These are phyloP conservation scores for Lampropteryx suffumata DNA, from an alignment of 2,888 invertebrate species.

Conservation along the genomic window DNA sequence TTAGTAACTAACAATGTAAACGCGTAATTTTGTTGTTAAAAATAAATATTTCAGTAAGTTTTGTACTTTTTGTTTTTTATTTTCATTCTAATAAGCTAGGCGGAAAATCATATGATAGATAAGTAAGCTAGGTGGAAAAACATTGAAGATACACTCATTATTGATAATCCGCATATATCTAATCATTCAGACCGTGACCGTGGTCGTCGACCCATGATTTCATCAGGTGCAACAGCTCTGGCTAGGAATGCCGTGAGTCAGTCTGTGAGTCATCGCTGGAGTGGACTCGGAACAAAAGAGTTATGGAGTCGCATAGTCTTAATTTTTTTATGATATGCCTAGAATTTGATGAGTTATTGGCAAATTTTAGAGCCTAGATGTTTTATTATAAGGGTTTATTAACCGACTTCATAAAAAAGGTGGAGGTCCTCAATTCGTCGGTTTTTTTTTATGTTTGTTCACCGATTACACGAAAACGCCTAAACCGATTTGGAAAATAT, in stretches of 20 bases:
- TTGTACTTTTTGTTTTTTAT: slow-evolving; percentile 1
- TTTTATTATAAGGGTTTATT: no score
- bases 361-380: no score
- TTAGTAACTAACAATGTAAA: slow-evolving; percentile 35
- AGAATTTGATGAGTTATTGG: no score
- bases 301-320: slow-evolving; percentile 24
- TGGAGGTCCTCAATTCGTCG: no score
- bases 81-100: no score
- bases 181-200: slow-evolving; percentile 12
- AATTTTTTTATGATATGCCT: no score
- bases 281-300: slow-evolving; percentile 30
- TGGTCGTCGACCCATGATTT: slow-evolving; percentile 51
- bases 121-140: no score
- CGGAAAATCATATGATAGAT: no score
- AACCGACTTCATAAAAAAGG: no score
- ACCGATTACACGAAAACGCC: no score
- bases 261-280: slow-evolving; percentile 48
- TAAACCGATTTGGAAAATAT: no score
- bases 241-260: slow-evolving; percentile 52
- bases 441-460: no score
- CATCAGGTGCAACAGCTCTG: slow-evolving; percentile 51
- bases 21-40: slow-evolving; percentile 35
- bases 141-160: neutral
- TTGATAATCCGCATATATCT: neutral
- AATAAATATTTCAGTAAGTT: slow-evolving; percentile 36